Base-by-base conservation (phyloP, 2,113 vertebrate species). In the Calypte anna region DNA sequence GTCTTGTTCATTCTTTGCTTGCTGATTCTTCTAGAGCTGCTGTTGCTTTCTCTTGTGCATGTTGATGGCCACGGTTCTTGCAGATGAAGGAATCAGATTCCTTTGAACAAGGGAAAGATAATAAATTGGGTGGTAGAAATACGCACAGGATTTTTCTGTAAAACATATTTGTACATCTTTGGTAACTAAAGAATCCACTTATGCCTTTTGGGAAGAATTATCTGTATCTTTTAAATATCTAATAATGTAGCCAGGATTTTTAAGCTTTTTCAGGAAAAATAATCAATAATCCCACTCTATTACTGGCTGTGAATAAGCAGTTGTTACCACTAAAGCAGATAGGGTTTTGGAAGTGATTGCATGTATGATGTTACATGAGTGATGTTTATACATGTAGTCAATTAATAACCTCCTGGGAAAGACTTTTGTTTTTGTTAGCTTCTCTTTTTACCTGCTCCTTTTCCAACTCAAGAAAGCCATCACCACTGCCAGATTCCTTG, bases 81-180 rank as follows among this genome's bases (percentile, higher is more conserved):
- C 82, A 72, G 44, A 79, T 40, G 50, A 57, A 72, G 9, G 24
- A 38, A 77, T n/a, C 10, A 30, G 23, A 36, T 69, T 3, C 4
- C 33, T 59, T 66, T 0, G 7, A 19, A 66, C 86, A 70, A 36
- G 18, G 23, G 23, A 67, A 36, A 9, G 28, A 10, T 74, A 64
- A 23, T 54, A 20, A 84, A 36, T 63, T 51, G 10, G 9, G 82
- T 73, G 43, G 58, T 61, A 67, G 17, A 79, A 72, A 75, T 73
- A 40, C 15, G 22, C 1, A 3, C 16, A 12, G 0, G 2, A 15
- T 2, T 70, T 40, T 89, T 72, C 51, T 31, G 4, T 72, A 33
- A 67, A 87, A 43, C 8, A 3, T 40, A 4, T 40, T 70, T 46
- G 1, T 61, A 43, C 63, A 15, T 62, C 10, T 62, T 33, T 19